These are phyloP conservation scores for Parotia lawesii DNA, from an alignment of 2,113 vertebrate species.

Conservation along the genomic window DNA sequence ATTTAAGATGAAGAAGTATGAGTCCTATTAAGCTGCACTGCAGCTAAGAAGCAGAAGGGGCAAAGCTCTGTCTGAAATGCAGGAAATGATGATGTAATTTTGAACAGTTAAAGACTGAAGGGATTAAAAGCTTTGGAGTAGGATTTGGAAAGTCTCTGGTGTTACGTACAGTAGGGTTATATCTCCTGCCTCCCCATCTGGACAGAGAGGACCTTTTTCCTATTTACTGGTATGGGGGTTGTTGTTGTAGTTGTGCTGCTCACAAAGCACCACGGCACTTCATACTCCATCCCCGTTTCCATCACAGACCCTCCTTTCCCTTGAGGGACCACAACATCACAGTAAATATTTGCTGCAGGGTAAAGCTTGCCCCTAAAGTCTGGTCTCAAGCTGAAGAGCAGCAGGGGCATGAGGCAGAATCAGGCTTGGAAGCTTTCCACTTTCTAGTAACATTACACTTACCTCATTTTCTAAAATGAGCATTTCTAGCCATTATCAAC, in stretches of 20 bases:
- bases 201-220: neutral
- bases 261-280: neutral
- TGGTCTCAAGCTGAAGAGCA: neutral
- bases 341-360: neutral
- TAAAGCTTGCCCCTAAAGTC: neutral
- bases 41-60: neutral
- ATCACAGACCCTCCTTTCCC: neutral
- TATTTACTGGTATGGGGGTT: neutral
- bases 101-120: slow-evolving; percentile 25
- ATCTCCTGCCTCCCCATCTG: slow-evolving; percentile 40
- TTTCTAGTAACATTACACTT: slow-evolving; percentile 25
- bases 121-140: slow-evolving; percentile 68
- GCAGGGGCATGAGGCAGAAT: neutral
- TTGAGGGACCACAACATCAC: neutral
- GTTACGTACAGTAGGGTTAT: neutral
- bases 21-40: neutral
- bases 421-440: slow-evolving; percentile 19
- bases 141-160: slow-evolving; percentile 66
- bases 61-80: slow-evolving; percentile 36
- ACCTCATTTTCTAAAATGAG: slow-evolving; percentile 46
- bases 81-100: slow-evolving; percentile 63
- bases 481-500: slow-evolving; percentile 34
- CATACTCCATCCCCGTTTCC: slow-evolving; percentile 46
- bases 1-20: slow-evolving; percentile 17
- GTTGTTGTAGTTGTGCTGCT: slow-evolving; percentile 18